phyloP scores from a whole-genome alignment of 2,888 invertebrate species.

The Acleris literana region DNA sequence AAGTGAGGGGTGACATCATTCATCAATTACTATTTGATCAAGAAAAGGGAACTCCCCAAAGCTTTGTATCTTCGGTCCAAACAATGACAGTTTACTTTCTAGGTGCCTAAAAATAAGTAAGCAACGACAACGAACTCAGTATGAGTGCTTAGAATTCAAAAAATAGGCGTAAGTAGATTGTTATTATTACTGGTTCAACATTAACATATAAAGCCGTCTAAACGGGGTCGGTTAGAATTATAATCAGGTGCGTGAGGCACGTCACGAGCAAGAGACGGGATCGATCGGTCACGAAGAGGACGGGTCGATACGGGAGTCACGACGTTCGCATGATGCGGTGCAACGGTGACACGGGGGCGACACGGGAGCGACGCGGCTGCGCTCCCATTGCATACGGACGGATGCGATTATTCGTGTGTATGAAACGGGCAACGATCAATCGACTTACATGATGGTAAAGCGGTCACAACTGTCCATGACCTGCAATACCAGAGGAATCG shows the following conservation, averaged over 20 bases:
- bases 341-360: background rate
- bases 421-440: too few species aligned
- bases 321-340: conserved; percentile 38
- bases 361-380: background rate
- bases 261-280: conserved; percentile 48
- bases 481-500: too few species aligned
- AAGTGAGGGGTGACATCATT: too few species aligned
- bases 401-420: too few species aligned
- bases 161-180: conserved; percentile 12
- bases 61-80: background rate
- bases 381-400: too few species aligned
- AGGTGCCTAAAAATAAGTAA: background rate
- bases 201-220: conserved; percentile 33
- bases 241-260: conserved; percentile 52
- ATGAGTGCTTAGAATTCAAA: background rate
- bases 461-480: too few species aligned
- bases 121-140: background rate
- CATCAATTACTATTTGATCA: too few species aligned
- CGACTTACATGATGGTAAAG: too few species aligned
- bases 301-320: conserved; percentile 30
- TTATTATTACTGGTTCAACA: conserved; percentile 20
- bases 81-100: background rate
- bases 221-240: conserved; percentile 38
- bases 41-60: background rate
- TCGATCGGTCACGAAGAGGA: conserved; percentile 33